Evolutionary conservation across 2,113 vertebrate genomes (phyloP).

Genomic region (Ictalurus furcatus): DNA sequence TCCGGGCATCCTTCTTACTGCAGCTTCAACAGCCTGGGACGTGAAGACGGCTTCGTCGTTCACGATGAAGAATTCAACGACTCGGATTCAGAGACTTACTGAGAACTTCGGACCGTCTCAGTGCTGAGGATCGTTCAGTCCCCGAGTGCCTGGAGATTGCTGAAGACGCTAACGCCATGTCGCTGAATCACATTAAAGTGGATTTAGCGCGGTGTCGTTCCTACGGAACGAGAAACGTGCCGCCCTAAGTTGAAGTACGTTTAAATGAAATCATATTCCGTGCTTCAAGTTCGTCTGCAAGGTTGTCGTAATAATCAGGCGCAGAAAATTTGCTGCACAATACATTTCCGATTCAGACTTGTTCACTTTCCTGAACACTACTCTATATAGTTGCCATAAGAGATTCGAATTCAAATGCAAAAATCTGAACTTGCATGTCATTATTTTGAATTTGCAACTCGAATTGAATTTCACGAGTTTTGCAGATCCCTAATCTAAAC

Average conservation of each 20-base stretch:
- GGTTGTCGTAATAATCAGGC: background rate
- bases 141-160: conserved; percentile 23
- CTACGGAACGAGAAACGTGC: background rate
- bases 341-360: background rate
- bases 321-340: background rate
- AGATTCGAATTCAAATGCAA: background rate
- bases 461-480: background rate
- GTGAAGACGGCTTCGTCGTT: conserved; percentile 84
- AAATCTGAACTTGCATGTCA: background rate
- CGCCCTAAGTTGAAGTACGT: background rate
- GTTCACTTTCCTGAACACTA: background rate
- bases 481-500: background rate
- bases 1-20: conserved; percentile 89
- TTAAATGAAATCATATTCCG: background rate
- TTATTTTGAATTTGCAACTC: background rate
- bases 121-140: background rate
- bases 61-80: conserved; percentile 95
- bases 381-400: background rate
- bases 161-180: background rate
- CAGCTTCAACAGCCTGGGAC: conserved; percentile 93
- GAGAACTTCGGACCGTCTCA: conserved; percentile 53
- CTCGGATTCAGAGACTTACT: conserved; percentile 98
- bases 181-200: background rate
- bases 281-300: background rate
- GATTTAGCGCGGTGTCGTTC: background rate